Evolutionary conservation across 2,888 invertebrate species (phyloP).

Genomic region (Cerastis leucographa): DNA sequence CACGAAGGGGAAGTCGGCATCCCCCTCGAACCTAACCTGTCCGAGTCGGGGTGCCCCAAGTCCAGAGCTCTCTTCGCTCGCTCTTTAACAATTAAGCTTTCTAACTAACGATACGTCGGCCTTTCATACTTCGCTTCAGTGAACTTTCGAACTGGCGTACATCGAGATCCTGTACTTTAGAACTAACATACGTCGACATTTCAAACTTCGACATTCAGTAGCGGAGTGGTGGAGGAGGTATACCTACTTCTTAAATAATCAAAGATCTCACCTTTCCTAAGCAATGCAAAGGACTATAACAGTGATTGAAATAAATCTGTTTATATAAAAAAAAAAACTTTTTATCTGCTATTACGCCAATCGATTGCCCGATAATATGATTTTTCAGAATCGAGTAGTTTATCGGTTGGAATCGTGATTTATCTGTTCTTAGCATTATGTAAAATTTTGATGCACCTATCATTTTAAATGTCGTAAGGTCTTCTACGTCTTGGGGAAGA

Average conservation of each 20-base stretch:
- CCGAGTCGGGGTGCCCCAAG: too few species aligned
- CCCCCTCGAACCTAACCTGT: too few species aligned
- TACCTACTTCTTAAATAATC: not conserved
- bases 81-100: too few species aligned
- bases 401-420: slow-evolving; percentile 40
- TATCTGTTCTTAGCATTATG: slow-evolving; percentile 17
- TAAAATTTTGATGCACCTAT: not conserved
- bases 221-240: too few species aligned
- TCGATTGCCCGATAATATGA: slow-evolving; percentile 2
- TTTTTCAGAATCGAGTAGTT: not conserved
- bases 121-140: too few species aligned
- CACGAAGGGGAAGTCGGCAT: too few species aligned
- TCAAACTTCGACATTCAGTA: too few species aligned
- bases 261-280: slow-evolving; percentile 29
- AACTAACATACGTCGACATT: too few species aligned
- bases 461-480: not conserved
- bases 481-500: not conserved
- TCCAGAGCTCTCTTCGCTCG: too few species aligned
- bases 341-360: slow-evolving; percentile 23
- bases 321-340: slow-evolving; percentile 21
- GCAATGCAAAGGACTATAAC: slow-evolving; percentile 17
- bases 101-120: too few species aligned
- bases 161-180: too few species aligned
- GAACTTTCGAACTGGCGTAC: too few species aligned
- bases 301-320: not conserved